Evolutionary conservation across 2,888 invertebrate species (phyloP), one percentile per base, ranked within the genome.

Genomic region (Morpho deidamia): DNA sequence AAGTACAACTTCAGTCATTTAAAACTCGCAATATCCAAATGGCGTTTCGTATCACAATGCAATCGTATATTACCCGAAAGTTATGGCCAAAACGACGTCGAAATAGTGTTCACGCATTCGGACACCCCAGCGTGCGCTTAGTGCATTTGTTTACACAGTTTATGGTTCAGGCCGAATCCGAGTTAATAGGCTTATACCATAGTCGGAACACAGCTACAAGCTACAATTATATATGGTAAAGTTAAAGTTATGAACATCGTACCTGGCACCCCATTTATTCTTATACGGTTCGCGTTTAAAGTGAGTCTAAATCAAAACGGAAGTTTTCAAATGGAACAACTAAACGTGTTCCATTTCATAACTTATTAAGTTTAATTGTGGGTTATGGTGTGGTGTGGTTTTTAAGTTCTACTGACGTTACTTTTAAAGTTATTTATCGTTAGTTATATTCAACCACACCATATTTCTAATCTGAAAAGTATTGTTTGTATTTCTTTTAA

Each of bases 181-280:
- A 61, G 58, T 52, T 61, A 64, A 63, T 63, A 55, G 64, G 61
- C 63, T 63, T 63, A 63, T 60, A 51, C 58, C 61, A 55, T 64
- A 60, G 56, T 60, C 49, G 60, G 59, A 58, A 54, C 47, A 57
- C 50, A 43, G 57, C 59, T 48, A 49, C 44, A 58, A 43, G 57
- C 59, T 48, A 49, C 44, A 58, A 50, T 60, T 63, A 53, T 60
- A 61, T 63, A 63, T 61, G 63, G 64, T 47, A 55, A 56, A 51
- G 47, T 41, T 40, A 37, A 56, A 59, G 51, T 59, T 56, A 59
- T 56, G 59, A 56, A 37, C 40, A 35, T 51, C 49, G 40, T 51
- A 52, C 40, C 51, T 54, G 56, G 51, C 56, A 56, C 54, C 38
- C 47, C 56, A 54, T 59, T 56, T 43, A 56, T 49, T 44, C 45